Evolutionary conservation across 2,888 invertebrate genomes (phyloP), one percentile per base, ranked within the genome.

Genomic region (Melieria crassipennis): DNA sequence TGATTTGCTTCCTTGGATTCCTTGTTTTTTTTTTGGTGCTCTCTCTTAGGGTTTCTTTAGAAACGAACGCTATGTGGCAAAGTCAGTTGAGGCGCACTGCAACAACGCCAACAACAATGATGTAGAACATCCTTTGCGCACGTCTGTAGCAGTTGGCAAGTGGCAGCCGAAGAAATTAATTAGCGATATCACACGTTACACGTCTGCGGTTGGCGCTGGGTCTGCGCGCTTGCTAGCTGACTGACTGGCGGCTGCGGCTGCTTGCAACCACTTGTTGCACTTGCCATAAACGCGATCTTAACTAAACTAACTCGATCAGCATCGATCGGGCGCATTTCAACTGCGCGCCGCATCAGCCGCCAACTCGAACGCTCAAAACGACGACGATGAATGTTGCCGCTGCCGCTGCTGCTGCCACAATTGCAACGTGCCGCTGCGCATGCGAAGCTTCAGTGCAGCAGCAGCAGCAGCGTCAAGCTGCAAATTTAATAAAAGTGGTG

Each of bases 281-380:
- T 82, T 80, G 77, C 79, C 81, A 79, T 81, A 81, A 78, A 83
- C 82, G 81, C 81, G 83, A 81, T 84, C 83, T 82, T 80, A 81
- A 79, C 83, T 78, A 81, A 83, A 83, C 83, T 84, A 80, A 83
- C 82, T 80, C 80, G 81, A 83, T 81, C 82, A 77, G 76, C 79
- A 81, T 80, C 80, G 79, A 84, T 83, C 82, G 82, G 78, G 78
- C 78, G 78, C 79, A 79, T 79, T 81, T 81, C 78, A 78, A 80
- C 79, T 82, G 76, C 55, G 63, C 42, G 50, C 16, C 57, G 11
- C 6, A 52, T 47, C 69, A 10, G 11, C 52, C 52, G 45, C 61
- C 16, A 47, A 5, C 47, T 45, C 65, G 65, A 46, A 69, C 52
- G 60, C 67, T 30, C 13, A 52, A 52, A 52, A 13, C 58, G 30